A percentile compares a stretch with the other conserved stretches of the same genome.
Conservation (phyloP, 2,888 invertebrate species). For the Mythimna albipuncta region DNA sequence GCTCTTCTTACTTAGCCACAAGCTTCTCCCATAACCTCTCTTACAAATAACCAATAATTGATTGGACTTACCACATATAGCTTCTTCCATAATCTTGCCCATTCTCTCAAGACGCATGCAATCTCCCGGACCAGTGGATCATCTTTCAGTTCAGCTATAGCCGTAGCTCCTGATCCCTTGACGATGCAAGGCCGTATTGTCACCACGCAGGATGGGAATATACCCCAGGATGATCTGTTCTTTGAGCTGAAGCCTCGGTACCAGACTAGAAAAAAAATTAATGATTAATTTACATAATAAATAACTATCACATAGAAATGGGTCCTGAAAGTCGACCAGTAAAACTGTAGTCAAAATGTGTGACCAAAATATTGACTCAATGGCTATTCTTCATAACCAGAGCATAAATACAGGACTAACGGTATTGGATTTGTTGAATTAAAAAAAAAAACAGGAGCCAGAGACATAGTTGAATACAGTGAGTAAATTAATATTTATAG, state of each 20-base stretch:
- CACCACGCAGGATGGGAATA: conserved; percentile 91
- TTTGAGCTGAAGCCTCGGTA: conserved; percentile 96
- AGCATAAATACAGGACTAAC: neutral
- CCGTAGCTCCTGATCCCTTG: conserved; percentile 94
- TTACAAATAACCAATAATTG: neutral
- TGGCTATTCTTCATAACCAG: neutral
- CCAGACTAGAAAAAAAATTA: conserved; percentile 92
- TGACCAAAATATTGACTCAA: neutral
- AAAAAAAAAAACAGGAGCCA: no score
- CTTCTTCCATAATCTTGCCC: conserved; percentile 98
- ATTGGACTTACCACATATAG: conserved; percentile 95
- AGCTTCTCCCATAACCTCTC: neutral
- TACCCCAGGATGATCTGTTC: conserved; percentile 88
- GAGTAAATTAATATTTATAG: no score
- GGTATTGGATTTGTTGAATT: no score
- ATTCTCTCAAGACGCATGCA: conserved; percentile 97
- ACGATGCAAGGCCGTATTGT: conserved; percentile 96
- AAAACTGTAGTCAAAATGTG: neutral
- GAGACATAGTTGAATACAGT: no score
- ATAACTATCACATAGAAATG: neutral
- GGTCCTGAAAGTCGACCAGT: neutral
- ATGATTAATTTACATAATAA: neutral
- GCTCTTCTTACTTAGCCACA: neutral
- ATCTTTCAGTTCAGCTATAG: conserved; percentile 96
- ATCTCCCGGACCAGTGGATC: conserved; percentile 98